Conservation (phyloP, 2,113 vertebrate genomes). For the Rhagologus leucostigma region DNA sequence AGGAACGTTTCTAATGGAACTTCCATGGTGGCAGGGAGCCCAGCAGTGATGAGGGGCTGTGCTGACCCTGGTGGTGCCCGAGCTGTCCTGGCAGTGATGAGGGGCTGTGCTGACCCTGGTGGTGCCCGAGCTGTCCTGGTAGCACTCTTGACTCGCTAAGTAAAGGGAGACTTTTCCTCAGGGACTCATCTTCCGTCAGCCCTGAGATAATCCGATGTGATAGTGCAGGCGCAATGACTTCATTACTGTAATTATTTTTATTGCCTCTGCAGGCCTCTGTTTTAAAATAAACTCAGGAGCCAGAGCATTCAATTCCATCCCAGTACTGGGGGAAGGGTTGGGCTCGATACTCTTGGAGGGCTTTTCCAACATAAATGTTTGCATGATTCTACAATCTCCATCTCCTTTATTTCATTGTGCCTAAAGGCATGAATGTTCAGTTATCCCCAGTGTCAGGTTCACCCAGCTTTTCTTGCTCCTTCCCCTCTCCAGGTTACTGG, state of each 20-base stretch:
- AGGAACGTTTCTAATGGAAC: accelerated
- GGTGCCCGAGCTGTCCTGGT: neutral
- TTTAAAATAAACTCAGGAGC: neutral
- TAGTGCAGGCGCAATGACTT: neutral
- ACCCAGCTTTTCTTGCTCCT: neutral
- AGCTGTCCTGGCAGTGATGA: neutral
- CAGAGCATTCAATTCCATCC: neutral
- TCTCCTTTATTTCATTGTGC: neutral
- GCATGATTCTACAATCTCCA: neutral
- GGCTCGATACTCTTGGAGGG: neutral
- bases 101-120: neutral
- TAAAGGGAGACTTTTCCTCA: neutral
- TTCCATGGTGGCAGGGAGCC: neutral
- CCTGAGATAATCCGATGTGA: neutral
- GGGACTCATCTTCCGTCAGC: neutral
- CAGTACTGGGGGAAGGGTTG: neutral
- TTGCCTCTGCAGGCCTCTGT: neutral
- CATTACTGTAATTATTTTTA: neutral
- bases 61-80: neutral
- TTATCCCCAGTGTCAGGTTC: neutral
- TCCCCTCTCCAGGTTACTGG: accelerated
- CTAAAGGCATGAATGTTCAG: neutral
- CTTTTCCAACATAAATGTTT: neutral
- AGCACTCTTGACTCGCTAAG: neutral
- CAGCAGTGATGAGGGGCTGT: neutral